A percentile compares a stretch with the other conserved stretches of the same genome.
phyloP scores from a whole-genome alignment of 2,113 vertebrate genomes.

The Poecilia latipinna region DNA sequence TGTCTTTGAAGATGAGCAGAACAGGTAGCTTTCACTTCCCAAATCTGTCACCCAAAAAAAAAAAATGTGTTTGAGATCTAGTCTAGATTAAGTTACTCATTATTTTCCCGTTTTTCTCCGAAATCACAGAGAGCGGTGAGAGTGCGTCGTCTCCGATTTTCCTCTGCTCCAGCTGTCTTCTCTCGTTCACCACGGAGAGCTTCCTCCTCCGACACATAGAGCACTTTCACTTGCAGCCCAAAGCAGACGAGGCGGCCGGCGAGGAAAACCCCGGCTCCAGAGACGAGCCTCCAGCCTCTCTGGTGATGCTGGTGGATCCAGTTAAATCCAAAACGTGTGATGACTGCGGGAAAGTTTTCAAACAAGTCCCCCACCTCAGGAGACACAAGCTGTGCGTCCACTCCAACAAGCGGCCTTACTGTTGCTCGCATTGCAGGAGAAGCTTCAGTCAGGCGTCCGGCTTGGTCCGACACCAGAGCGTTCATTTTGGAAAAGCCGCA shows the following conservation, averaged over 20 bases:
- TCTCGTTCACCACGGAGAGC: conserved; percentile 75
- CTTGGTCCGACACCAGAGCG: conserved; percentile 66
- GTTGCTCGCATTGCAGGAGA: conserved; percentile 72
- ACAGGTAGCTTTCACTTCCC: conserved; percentile 49
- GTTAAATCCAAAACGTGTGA: conserved; percentile 51
- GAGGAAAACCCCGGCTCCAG: neutral
- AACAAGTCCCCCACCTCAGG: conserved; percentile 58
- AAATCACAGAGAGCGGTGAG: conserved; percentile 41
- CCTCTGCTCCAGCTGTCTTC: conserved; percentile 70
- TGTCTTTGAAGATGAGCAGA: conserved; percentile 66
- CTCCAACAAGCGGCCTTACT: conserved; percentile 71
- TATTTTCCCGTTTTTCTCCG: neutral
- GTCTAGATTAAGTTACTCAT: neutral
- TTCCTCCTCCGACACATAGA: conserved; percentile 74
- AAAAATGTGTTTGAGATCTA: neutral
- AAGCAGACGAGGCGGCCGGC: conserved; percentile 2
- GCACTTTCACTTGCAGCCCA: conserved; percentile 49
- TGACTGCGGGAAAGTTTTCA: conserved; percentile 70
- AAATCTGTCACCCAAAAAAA: neutral
- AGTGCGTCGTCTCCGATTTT: conserved; percentile 51
- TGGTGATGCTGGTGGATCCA: conserved; percentile 17
- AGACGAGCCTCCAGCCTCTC: neutral
- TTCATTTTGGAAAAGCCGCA: conserved; percentile 34
- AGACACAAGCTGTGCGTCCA: conserved; percentile 70
- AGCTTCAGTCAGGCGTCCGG: conserved; percentile 73